Evolutionary conservation across 2,888 invertebrate species (phyloP).

Genomic region (Nebria salina): DNA sequence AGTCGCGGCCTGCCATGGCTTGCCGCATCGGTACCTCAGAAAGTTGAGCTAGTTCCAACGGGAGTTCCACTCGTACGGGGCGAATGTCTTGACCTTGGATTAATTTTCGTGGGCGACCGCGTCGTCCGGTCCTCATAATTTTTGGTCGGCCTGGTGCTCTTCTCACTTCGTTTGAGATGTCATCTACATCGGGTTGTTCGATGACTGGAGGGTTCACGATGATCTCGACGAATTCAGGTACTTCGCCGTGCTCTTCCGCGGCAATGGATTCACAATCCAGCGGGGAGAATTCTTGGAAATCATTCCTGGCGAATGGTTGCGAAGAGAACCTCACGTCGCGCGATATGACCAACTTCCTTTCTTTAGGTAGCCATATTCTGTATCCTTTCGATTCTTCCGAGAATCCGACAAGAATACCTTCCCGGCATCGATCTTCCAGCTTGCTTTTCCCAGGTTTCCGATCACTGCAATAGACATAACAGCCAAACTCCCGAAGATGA

Average conservation of each 20-base stretch:
- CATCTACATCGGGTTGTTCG: conserved; percentile 6
- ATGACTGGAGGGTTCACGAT: conserved; percentile 4
- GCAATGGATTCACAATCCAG: conserved; percentile 2
- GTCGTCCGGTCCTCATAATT: conserved; percentile 12
- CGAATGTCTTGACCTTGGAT: neutral
- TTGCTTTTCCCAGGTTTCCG: conserved; percentile 7
- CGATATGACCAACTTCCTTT: conserved; percentile 11
- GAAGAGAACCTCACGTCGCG: conserved; percentile 25
- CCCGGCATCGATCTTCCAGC: conserved; percentile 6
- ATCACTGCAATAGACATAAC: conserved; percentile 2
- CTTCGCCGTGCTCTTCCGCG: conserved; percentile 13
- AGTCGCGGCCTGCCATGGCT: too few relatives aligned
- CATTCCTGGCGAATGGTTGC: neutral
- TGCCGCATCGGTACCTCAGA: conserved; percentile 18
- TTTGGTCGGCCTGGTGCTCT: conserved; percentile 23
- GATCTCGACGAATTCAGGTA: conserved; percentile 15
- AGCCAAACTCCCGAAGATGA: conserved; percentile 6
- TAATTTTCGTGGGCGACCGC: conserved; percentile 7
- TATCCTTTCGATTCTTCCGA: conserved; percentile 45
- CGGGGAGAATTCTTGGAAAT: conserved; percentile 10
- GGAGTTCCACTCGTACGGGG: neutral
- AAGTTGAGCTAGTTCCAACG: conserved; percentile 9
- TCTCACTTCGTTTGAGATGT: conserved; percentile 10
- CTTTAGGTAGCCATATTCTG: conserved; percentile 41
- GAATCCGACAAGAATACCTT: conserved; percentile 45